Percentiles rank a stretch among this genome's conserved stretches.
These are phyloP conservation scores for Tetropium fuscum DNA, from an alignment of 2,888 invertebrate genomes.

Conservation along the genomic window DNA sequence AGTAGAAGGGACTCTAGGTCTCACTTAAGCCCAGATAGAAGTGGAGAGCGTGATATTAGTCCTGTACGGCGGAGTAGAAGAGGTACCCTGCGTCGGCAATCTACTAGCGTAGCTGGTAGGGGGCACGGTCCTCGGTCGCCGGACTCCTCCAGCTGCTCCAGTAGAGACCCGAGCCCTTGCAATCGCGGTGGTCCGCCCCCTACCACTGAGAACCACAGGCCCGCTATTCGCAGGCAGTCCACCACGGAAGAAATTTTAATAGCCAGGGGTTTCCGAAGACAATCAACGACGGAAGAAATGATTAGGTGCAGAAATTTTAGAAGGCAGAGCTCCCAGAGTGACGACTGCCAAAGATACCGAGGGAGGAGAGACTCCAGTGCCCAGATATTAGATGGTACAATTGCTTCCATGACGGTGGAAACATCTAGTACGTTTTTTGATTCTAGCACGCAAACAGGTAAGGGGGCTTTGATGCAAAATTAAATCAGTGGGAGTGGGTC, in stretches of 20 bases:
- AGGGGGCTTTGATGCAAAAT: constrained; percentile 61
- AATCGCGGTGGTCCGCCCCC: constrained; percentile 69
- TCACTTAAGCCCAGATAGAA: constrained; percentile 82
- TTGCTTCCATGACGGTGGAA: constrained; percentile 93
- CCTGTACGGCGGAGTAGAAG: constrained; percentile 79
- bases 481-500: constrained; percentile 4
- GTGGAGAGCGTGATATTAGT: constrained; percentile 84
- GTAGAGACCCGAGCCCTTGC: constrained; percentile 88
- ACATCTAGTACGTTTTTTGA: constrained; percentile 94
- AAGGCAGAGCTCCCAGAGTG: constrained; percentile 82
- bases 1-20: constrained; percentile 79
- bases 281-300: constrained; percentile 94
- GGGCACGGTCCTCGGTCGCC: constrained; percentile 70
- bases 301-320: constrained; percentile 89
- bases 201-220: constrained; percentile 71
- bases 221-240: constrained; percentile 86
- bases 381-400: constrained; percentile 91
- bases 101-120: constrained; percentile 77
- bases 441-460: constrained; percentile 93
- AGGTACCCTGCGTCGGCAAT: constrained; percentile 80
- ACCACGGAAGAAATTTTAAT: constrained; percentile 93
- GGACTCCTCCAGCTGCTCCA: constrained; percentile 83
- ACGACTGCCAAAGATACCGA: constrained; percentile 69
- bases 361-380: constrained; percentile 88
- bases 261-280: constrained; percentile 88